phyloP scores from a whole-genome alignment of 2,797 vertebrate genomes.

The Mycteria americana region DNA sequence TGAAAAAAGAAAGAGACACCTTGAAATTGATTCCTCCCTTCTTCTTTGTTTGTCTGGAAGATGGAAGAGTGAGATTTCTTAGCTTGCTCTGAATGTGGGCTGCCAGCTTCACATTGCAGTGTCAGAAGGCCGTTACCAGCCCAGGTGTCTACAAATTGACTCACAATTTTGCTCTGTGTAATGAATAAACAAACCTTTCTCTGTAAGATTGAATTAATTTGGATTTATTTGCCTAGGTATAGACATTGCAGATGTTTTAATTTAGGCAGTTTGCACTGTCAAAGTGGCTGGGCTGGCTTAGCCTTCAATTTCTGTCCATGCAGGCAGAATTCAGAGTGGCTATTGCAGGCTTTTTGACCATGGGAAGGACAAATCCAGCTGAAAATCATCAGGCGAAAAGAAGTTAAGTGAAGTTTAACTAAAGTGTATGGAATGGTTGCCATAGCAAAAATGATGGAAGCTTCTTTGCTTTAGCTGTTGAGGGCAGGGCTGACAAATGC shows the following conservation, averaged over 20 bases:
- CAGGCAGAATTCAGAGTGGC: slow-evolving; percentile 3
- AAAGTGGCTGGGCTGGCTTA: neutral
- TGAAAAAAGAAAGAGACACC: neutral
- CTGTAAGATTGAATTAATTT: slow-evolving; percentile 43
- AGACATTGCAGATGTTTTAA: slow-evolving; percentile 47
- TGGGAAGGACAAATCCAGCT: slow-evolving; percentile 6
- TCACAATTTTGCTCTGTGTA: slow-evolving; percentile 49
- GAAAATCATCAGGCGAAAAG: neutral
- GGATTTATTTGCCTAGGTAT: slow-evolving; percentile 44
- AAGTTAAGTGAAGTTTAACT: slow-evolving; percentile 36
- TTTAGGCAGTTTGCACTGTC: slow-evolving; percentile 20
- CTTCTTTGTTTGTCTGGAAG: slow-evolving; percentile 27
- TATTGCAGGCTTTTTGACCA: neutral
- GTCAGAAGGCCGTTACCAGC: neutral
- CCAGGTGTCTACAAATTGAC: slow-evolving; percentile 21
- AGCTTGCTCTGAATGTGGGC: neutral
- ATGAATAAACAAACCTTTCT: slow-evolving; percentile 53
- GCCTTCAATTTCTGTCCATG: neutral
- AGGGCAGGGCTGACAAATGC: slow-evolving; percentile 5
- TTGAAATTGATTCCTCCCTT: slow-evolving; percentile 22
- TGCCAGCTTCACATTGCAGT: neutral
- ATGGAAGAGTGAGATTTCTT: neutral
- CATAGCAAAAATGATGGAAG: slow-evolving; percentile 44
- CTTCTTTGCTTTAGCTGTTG: neutral
- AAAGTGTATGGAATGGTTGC: slow-evolving; percentile 6